Evolutionary conservation across 2,113 vertebrate species (phyloP).

Genomic region (Osmerus eperlanus): DNA sequence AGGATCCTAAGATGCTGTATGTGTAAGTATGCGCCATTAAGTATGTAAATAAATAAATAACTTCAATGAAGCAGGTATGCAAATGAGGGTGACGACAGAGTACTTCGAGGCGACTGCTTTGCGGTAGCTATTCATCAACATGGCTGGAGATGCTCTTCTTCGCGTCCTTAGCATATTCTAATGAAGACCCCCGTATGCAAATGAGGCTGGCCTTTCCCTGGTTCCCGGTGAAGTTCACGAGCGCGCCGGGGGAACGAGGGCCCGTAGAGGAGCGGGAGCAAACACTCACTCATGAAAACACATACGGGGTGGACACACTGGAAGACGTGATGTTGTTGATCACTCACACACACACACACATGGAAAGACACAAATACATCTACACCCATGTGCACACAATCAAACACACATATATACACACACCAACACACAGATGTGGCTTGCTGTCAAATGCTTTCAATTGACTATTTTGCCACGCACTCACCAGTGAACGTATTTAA

Average conservation of each 20-base stretch:
- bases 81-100: conserved; percentile 95
- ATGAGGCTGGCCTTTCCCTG: conserved; percentile 93
- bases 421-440: neutral
- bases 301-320: conserved; percentile 54
- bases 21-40: conserved; percentile 76
- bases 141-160: conserved; percentile 89
- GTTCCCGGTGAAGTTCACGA: conserved; percentile 83
- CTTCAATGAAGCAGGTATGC: conserved; percentile 76
- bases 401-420: neutral
- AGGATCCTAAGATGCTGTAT: conserved; percentile 71
- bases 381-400: neutral
- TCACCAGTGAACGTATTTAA: too few relatives aligned
- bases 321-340: too few relatives aligned
- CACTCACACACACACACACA: too few relatives aligned
- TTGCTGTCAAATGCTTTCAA: neutral
- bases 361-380: conserved; percentile 27
- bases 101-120: conserved; percentile 90
- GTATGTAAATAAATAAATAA: conserved; percentile 74
- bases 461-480: too few relatives aligned
- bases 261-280: conserved; percentile 28
- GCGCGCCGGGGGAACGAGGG: conserved; percentile 73
- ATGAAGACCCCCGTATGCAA: conserved; percentile 98
- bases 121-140: conserved; percentile 97
- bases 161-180: conserved; percentile 98
- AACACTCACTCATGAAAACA: conserved; percentile 45